Percentiles rank a stretch among this genome's conserved stretches.
phyloP scores from a whole-genome alignment of 2,113 vertebrate genomes.

The Hippocampus guttulatus region DNA sequence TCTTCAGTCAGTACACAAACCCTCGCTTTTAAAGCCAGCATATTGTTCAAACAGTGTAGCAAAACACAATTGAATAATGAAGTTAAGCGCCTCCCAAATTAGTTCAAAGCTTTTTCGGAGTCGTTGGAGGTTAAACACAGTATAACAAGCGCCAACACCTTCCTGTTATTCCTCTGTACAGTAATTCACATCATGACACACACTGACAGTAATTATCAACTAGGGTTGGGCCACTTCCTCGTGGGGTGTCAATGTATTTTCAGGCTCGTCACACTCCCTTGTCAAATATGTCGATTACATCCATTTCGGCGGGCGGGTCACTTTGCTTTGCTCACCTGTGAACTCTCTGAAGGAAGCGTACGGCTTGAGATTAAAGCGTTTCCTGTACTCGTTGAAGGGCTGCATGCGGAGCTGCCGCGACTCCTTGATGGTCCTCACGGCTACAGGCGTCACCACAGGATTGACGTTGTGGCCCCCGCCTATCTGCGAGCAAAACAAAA shows the following conservation, averaged over 20 bases:
- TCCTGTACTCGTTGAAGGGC: conserved; percentile 66
- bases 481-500: conserved; percentile 32
- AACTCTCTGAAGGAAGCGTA: conserved; percentile 60
- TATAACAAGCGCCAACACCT: background rate
- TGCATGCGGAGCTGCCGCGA: conserved; percentile 58
- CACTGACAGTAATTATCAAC: background rate
- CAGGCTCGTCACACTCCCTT: conserved; percentile 4
- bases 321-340: conserved; percentile 38
- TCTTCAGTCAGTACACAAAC: too few species aligned
- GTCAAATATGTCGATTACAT: conserved; percentile 11
- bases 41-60: too few species aligned
- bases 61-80: background rate
- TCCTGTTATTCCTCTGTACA: background rate
- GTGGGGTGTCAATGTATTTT: background rate
- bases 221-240: background rate
- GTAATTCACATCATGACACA: background rate
- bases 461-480: conserved; percentile 60
- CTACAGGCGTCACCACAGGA: conserved; percentile 35
- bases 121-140: background rate
- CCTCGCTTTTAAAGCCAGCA: too few species aligned
- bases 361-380: conserved; percentile 56
- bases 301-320: background rate
- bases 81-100: background rate
- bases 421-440: conserved; percentile 49
- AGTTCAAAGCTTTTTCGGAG: background rate